Base-by-base conservation (phyloP, 1,140 invertebrate genomes). In the Limonius californicus region DNA sequence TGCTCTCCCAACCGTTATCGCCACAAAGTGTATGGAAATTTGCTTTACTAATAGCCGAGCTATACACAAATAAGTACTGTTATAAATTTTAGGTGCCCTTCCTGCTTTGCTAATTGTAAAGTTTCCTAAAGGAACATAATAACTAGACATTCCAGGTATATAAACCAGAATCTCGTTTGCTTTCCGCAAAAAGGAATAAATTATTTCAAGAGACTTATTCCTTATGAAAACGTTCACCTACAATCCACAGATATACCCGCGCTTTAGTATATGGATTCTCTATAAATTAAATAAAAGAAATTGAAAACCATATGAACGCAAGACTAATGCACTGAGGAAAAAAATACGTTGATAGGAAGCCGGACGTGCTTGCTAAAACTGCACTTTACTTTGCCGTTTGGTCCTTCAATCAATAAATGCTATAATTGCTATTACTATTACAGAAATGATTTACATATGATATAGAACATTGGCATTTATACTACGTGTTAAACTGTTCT, bases 101-200 rank as follows among this genome's bases (percentile, higher is more conserved):
- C 14, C 16, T 45, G 3, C 4, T 27, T 45, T 45, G 12, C 16
- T 45, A 45, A 45, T 45, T 45, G 42, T 45, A 45, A 45, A 45
- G 42, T 45, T 45, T 45, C 42, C 3, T 45, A 45, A 45, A 45
- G 42, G 42, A 45, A 45, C 42, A 12, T 45, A 45, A 45, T 45
- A 45, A 45, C 42, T 45, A 45, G 42, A 4, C 42, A 45, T 18
- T 6, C 16, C 2, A 18, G 42, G n/a, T 12, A 6, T 45, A 45
- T 45, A 45, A n/a, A 45, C 42, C 42, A n/a, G 42, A 45, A 45
- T 45, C 42, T 45, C 42, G 42, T 45, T 45, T 45, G 14, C 6
- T 45, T 45, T 45, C 42, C 42, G 9, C 42, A 45, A 45, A 45
- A 45, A 45, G n/a, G 42, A 45, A 45, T 45, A 45, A 45, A 45